Percentiles rank a stretch among this genome's conserved stretches.
Conservation (phyloP, 2,888 invertebrate genomes). For the Eupithecia vulgata region DNA sequence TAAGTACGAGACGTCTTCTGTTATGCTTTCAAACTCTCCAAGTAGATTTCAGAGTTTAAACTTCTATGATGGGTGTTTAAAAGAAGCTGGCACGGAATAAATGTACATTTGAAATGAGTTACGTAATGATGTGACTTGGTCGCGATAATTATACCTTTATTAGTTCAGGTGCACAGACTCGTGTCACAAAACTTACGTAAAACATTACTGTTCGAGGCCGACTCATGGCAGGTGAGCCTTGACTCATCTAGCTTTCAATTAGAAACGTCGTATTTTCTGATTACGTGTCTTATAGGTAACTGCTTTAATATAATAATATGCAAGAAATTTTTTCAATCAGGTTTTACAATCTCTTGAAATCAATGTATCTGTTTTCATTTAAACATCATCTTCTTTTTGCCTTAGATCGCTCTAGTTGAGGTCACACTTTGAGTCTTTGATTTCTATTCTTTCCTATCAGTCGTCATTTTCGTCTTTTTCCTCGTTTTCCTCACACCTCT, state of each 20-base stretch:
- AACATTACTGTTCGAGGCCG: not conserved
- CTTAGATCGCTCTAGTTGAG: not conserved
- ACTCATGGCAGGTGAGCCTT: not conserved
- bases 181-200: not conserved
- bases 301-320: too few relatives aligned
- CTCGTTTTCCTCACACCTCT: too few relatives aligned
- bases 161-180: not conserved
- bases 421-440: too few relatives aligned
- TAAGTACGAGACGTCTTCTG: slow-evolving; percentile 15
- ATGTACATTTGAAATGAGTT: not conserved
- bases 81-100: not conserved
- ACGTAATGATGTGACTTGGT: not conserved
- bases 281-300: too few relatives aligned
- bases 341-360: too few relatives aligned
- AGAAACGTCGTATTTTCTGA: not conserved
- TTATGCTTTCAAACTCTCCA: slow-evolving; percentile 19
- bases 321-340: too few relatives aligned
- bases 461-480: too few relatives aligned
- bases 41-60: slow-evolving; percentile 3
- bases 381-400: not conserved
- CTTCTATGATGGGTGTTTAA: not conserved
- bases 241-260: too few relatives aligned
- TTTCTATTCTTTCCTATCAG: too few relatives aligned
- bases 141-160: too few relatives aligned
- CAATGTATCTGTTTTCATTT: not conserved